These are phyloP conservation scores for Lophotis ruficrista DNA, from an alignment of 2,113 vertebrate genomes.

Conservation along the genomic window DNA sequence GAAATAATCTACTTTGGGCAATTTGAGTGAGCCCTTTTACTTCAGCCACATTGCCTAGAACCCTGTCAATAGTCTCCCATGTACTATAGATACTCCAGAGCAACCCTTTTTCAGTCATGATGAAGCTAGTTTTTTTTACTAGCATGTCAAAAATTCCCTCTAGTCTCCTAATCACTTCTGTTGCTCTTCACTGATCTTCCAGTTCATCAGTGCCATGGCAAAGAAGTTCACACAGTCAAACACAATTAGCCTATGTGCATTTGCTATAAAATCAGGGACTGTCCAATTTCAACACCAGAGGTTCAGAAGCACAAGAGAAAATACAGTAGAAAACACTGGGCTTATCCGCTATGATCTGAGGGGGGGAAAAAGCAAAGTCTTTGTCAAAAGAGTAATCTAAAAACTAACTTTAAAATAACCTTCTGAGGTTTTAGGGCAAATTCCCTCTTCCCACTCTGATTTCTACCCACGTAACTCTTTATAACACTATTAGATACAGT, in stretches of 20 bases:
- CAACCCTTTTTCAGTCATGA: not conserved
- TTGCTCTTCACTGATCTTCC: not conserved
- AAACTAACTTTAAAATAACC: not conserved
- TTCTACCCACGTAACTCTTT: not conserved
- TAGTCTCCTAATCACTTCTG: not conserved
- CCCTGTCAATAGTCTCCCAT: not conserved
- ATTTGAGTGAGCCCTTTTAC: not conserved
- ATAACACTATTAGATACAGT: not conserved
- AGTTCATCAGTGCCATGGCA: not conserved
- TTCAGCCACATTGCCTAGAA: not conserved
- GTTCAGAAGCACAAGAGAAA: not conserved
- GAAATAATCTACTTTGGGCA: not conserved
- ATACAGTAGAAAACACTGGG: not conserved
- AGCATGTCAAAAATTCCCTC: not conserved
- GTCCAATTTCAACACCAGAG: not conserved
- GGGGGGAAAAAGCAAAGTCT: accelerated
- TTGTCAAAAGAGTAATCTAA: not conserved
- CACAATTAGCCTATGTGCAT: not conserved
- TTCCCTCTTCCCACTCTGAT: not conserved
- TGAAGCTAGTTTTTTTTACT: not conserved
- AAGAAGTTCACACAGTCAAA: not conserved
- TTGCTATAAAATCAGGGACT: not conserved
- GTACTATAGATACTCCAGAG: not conserved
- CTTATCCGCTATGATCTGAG: not conserved
- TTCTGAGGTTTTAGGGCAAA: not conserved